phyloP scores from a whole-genome alignment of 2,113 vertebrate species.

The Diadophis punctatus region DNA sequence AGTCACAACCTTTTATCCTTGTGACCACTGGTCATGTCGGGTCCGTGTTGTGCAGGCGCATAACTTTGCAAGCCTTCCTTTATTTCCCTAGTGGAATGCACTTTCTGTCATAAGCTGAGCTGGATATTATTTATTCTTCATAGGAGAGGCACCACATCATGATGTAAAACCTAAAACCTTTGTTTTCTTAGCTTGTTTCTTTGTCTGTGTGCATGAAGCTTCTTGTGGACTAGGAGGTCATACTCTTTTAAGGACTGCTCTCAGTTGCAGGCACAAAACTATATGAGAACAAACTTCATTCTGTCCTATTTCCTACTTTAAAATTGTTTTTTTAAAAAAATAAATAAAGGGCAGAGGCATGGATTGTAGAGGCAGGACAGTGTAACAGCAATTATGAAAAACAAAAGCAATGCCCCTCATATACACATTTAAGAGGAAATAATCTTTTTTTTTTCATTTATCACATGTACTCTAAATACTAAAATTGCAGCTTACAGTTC shows the following conservation, averaged over 20 bases:
- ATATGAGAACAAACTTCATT: not conserved
- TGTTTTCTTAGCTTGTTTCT: slow-evolving; percentile 16
- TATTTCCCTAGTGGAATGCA: slow-evolving; percentile 34
- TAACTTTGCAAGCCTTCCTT: slow-evolving; percentile 26
- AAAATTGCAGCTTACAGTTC: not conserved
- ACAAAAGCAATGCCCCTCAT: not conserved
- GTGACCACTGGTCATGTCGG: slow-evolving; percentile 32
- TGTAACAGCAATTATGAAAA: not conserved
- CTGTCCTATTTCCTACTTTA: not conserved
- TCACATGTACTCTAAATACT: too few relatives aligned
- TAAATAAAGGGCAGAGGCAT: not conserved
- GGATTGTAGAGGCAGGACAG: not conserved
- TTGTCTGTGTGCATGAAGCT: not conserved
- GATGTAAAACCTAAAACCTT: slow-evolving; percentile 22
- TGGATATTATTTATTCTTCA: slow-evolving; percentile 26
- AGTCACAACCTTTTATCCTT: slow-evolving; percentile 33
- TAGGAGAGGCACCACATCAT: slow-evolving; percentile 13
- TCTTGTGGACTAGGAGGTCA: not conserved
- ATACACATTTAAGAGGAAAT: not conserved
- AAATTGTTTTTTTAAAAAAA: not conserved
- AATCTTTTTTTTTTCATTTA: not conserved
- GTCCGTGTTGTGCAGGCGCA: slow-evolving; percentile 31
- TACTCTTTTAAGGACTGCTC: not conserved
- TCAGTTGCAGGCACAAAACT: not conserved
- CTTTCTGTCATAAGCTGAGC: slow-evolving; percentile 22